These are phyloP conservation scores for Temnothorax curvispinosus DNA, from an alignment of 1,140 invertebrate genomes.

Conservation along the genomic window DNA sequence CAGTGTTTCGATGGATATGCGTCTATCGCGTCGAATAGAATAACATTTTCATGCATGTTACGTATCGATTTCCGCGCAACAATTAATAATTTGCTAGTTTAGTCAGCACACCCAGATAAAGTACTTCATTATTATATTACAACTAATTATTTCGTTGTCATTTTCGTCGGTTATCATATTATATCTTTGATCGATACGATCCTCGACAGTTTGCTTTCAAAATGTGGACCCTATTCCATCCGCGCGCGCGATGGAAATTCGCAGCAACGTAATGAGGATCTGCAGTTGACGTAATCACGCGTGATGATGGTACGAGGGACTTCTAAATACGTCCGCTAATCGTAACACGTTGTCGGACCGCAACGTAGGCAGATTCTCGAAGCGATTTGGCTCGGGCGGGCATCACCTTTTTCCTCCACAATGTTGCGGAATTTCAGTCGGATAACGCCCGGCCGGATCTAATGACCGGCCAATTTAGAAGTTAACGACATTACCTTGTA, in stretches of 20 bases:
- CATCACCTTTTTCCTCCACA: constrained; percentile 7
- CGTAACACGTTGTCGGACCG: not conserved
- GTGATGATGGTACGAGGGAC: not conserved
- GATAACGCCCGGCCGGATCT: constrained; percentile 45
- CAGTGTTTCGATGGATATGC: not conserved
- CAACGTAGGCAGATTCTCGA: constrained; percentile 48
- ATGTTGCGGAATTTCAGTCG: constrained; percentile 50
- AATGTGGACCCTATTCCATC: not conserved
- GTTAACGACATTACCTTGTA: constrained; percentile 68
- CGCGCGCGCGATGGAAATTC: not conserved
- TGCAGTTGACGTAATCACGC: constrained; percentile 47
- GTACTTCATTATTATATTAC: not conserved
- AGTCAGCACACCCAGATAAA: not conserved
- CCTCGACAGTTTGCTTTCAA: not conserved
- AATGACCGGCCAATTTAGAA: constrained; percentile 63
- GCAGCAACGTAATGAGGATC: not conserved
- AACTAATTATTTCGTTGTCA: constrained; percentile 5
- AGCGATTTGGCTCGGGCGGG: constrained; percentile 4
- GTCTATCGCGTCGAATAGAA: constrained; percentile 32
- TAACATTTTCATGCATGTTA: constrained; percentile 24
- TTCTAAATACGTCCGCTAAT: constrained; percentile 37
- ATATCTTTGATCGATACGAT: not conserved
- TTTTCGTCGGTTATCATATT: not conserved
- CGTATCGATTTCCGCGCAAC: constrained; percentile 30
- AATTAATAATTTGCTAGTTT: constrained; percentile 17